Percentiles rank a stretch among this genome's conserved stretches.
Evolutionary conservation across 1,140 invertebrate genomes (phyloP).

Genomic region (Dendrolimus punctatus): DNA sequence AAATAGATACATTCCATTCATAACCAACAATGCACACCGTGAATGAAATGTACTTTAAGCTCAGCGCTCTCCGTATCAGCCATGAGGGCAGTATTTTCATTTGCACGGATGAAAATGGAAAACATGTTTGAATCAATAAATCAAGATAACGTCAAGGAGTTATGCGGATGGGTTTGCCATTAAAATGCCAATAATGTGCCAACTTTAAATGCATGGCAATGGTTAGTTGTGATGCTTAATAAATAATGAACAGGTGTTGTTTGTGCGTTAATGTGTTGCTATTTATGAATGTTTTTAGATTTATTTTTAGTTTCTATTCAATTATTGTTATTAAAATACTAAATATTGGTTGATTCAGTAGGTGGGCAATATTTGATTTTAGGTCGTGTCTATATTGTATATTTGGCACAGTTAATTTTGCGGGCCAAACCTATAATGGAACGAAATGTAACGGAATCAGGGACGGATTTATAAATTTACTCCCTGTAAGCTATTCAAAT

Average conservation of each 20-base stretch:
- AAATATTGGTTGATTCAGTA: no score
- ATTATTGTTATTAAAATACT: no score
- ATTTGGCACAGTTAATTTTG: no score
- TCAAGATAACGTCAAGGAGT: conserved; percentile 58
- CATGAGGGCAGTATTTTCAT: conserved; percentile 39
- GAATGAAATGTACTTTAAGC: conserved; percentile 33
- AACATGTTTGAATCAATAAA: conserved; percentile 39
- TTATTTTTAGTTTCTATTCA: no score
- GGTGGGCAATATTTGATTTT: no score
- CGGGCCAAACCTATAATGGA: no score
- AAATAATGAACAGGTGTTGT: conserved; percentile 34
- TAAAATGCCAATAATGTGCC: conserved; percentile 59
- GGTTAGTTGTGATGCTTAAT: conserved; percentile 35
- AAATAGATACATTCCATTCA: conserved; percentile 52
- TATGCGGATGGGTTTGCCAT: conserved; percentile 56
- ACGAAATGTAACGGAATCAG: no score
- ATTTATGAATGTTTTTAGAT: no score
- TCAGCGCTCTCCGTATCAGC: conserved; percentile 47
- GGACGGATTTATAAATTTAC: no score
- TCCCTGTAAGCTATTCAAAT: no score
- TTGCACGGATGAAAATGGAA: conserved; percentile 21
- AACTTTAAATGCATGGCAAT: conserved; percentile 41
- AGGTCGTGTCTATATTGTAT: no score
- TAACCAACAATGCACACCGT: conserved; percentile 46
- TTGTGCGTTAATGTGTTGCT: conserved; percentile 18